Conservation (phyloP, 1,140 invertebrate species). For the Scylla paramamosain region DNA sequence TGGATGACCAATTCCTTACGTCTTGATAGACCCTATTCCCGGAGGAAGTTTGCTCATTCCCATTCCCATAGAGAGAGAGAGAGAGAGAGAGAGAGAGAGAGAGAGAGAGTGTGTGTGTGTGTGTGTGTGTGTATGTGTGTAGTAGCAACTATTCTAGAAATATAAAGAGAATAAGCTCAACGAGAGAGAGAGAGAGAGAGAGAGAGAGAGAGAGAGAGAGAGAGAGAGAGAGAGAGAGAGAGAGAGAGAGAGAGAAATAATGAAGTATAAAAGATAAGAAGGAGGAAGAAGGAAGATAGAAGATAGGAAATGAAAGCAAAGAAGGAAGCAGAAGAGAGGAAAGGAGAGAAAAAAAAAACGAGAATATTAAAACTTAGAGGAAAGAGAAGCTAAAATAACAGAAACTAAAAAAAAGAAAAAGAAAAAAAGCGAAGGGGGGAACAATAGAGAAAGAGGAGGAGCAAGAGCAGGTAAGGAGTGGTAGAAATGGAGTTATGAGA, state of each 20-base stretch:
- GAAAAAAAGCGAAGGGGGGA: background rate
- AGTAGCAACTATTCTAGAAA: too few relatives aligned
- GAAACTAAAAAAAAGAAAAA: background rate
- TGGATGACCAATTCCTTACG: background rate
- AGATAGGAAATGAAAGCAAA: background rate
- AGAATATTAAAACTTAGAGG: background rate
- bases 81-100: constrained; percentile 37
- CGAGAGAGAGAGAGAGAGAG: constrained; percentile 48
- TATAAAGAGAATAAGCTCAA: background rate
- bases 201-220: constrained; percentile 45
- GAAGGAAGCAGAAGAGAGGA: background rate
- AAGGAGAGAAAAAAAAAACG: background rate
- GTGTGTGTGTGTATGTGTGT: too few relatives aligned
- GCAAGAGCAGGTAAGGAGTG: background rate
- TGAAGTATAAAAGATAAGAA: background rate
- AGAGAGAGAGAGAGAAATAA: constrained; percentile 9
- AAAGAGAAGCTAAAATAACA: background rate
- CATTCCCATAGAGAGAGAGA: constrained; percentile 27
- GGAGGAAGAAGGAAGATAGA: background rate
- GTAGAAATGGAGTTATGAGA: background rate
- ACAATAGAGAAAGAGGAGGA: background rate
- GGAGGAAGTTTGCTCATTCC: background rate
- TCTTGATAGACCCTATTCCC: background rate
- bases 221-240: constrained; percentile 33
- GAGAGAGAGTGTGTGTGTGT: background rate